A percentile compares a stretch with the other conserved stretches of the same genome.
Evolutionary conservation across 2,888 invertebrate species (phyloP).

Genomic region (Frankliniella intonsa): DNA sequence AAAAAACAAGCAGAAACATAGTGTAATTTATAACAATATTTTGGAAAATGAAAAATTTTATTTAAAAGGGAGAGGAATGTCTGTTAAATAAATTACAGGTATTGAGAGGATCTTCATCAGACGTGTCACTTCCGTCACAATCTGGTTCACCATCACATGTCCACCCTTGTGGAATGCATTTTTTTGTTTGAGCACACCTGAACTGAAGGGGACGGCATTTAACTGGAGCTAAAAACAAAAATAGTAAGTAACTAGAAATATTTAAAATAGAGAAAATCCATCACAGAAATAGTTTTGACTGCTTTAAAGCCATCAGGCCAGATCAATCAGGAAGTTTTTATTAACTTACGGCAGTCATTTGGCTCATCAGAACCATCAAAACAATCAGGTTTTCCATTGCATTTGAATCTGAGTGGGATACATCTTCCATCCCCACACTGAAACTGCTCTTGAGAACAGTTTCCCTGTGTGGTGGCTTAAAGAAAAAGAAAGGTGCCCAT

Average conservation of each 20-base stretch:
- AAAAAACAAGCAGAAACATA: constrained; percentile 22
- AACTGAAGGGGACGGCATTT: constrained; percentile 67
- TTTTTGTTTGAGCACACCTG: constrained; percentile 63
- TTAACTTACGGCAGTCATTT: constrained; percentile 52
- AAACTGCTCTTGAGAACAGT: constrained; percentile 48
- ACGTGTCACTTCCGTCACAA: constrained; percentile 63
- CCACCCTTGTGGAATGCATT: constrained; percentile 72
- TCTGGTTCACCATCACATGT: constrained; percentile 72
- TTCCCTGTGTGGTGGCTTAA: constrained; percentile 16
- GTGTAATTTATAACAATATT: background rate
- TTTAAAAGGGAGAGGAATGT: background rate
- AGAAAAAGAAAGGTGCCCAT: background rate
- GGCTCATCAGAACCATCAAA: constrained; percentile 61
- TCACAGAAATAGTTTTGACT: constrained; percentile 5
- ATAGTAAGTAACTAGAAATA: constrained; percentile 14
- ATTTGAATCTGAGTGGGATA: constrained; percentile 59
- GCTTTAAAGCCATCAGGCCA: too few relatives aligned
- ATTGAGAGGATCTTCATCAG: constrained; percentile 62
- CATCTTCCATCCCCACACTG: constrained; percentile 58
- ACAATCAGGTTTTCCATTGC: constrained; percentile 61
- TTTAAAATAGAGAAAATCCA: constrained; percentile 22
- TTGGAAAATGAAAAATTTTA: constrained; percentile 12
- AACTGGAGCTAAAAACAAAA: constrained; percentile 46
- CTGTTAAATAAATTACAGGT: constrained; percentile 51
- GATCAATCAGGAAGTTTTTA: background rate